Conservation (phyloP, 2,113 vertebrate species). For the Ochotona curzoniae region DNA sequence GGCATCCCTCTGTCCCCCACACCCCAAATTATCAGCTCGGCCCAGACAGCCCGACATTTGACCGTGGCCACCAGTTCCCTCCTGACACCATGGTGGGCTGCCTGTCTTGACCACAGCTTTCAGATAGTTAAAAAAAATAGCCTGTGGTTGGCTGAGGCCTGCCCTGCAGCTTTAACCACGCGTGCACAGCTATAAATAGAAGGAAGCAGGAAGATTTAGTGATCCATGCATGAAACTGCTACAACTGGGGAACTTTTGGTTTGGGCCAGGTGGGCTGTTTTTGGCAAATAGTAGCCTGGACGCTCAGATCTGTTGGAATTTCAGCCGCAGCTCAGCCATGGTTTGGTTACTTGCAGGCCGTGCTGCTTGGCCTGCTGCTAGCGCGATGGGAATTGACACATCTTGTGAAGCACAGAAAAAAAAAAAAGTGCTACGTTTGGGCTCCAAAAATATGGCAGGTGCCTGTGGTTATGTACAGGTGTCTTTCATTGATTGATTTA, state of each 20-base stretch:
- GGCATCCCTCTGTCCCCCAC: background rate
- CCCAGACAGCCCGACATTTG: background rate
- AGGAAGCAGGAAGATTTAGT: too few relatives aligned
- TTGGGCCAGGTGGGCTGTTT: background rate
- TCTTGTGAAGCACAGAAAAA: background rate
- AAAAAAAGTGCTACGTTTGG: rapidly evolving
- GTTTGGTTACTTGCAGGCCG: background rate
- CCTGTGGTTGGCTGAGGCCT: background rate
- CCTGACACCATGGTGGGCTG: background rate
- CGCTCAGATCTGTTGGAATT: background rate
- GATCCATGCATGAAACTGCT: background rate
- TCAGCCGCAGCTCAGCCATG: background rate
- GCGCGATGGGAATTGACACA: background rate
- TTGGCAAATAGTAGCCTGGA: background rate
- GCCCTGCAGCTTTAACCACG: background rate
- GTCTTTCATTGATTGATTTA: too few relatives aligned
- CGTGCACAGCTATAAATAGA: background rate
- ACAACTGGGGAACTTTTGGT: background rate
- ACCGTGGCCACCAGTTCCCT: background rate
- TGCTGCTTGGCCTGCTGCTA: background rate
- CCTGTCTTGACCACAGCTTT: background rate
- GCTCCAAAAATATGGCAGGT: rapidly evolving
- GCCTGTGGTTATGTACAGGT: too few relatives aligned
- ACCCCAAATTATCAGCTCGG: background rate
- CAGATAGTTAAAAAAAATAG: background rate